These are phyloP conservation scores for Galago senegalensis DNA, from an alignment of 2,797 vertebrate species.

Conservation along the genomic window DNA sequence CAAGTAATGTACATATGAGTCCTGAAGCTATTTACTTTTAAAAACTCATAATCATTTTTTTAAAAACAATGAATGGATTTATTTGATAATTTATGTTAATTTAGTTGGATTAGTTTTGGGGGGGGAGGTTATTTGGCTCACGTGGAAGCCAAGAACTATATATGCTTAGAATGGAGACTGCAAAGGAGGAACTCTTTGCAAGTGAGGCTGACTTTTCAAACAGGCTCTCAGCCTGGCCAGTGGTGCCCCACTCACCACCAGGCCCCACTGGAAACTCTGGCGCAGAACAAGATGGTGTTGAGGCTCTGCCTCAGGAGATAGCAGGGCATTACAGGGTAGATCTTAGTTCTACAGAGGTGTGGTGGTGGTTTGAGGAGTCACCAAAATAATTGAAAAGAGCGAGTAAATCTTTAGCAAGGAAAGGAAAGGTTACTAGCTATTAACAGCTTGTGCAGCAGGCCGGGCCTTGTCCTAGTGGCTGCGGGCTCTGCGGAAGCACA, in stretches of 20 bases:
- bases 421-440: too few relatives aligned
- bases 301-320: not conserved
- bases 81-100: not conserved
- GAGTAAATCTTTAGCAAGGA: too few relatives aligned
- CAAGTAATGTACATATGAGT: not conserved
- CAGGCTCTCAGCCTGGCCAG: not conserved
- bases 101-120: not conserved
- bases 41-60: not conserved
- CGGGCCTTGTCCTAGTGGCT: too few relatives aligned
- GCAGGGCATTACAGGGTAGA: accelerated
- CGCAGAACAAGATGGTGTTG: not conserved
- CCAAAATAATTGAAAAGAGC: too few relatives aligned
- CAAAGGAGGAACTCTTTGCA: not conserved
- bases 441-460: too few relatives aligned
- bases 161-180: not conserved
- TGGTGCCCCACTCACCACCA: not conserved
- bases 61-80: not conserved
- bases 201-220: not conserved
- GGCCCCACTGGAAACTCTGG: not conserved
- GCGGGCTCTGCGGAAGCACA: too few relatives aligned
- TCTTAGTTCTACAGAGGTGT: not conserved
- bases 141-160: not conserved
- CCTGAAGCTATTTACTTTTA: not conserved
- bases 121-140: not conserved
- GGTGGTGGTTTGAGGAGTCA: too few relatives aligned